Percentiles rank a stretch among this genome's conserved stretches.
phyloP scores from a whole-genome alignment of 2,113 vertebrate species.

The Columba livia region DNA sequence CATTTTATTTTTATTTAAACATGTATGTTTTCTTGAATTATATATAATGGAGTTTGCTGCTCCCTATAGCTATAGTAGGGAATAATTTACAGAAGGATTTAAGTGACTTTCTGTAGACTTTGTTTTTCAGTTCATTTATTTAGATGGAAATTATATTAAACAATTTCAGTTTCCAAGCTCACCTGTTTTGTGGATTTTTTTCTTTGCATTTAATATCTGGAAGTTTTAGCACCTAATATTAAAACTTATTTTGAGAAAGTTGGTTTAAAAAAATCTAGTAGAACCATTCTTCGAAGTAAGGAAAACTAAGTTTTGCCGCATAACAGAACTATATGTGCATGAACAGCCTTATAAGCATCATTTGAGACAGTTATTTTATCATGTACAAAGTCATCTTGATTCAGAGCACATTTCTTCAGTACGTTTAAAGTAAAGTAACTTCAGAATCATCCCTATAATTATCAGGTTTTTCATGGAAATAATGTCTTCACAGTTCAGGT shows the following conservation, averaged over 20 bases:
- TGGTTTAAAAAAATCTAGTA: background rate
- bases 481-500: constrained; percentile 8
- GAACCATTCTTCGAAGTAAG: background rate
- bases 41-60: constrained; percentile 54
- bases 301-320: background rate
- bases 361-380: background rate
- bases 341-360: background rate
- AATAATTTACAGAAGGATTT: constrained; percentile 74
- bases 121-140: background rate
- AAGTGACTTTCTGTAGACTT: constrained; percentile 5
- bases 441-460: background rate
- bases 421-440: background rate
- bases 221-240: background rate
- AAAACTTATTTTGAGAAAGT: background rate
- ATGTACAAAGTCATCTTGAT: background rate
- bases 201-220: background rate
- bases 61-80: constrained; percentile 64
- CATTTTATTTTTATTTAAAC: constrained; percentile 15
- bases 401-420: background rate
- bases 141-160: background rate
- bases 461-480: background rate
- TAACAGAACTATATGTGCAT: background rate
- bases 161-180: background rate
- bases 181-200: background rate
- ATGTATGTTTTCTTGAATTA: constrained; percentile 50